Percentiles rank a stretch among this genome's conserved stretches.
Evolutionary conservation across 2,113 vertebrate genomes (phyloP).

Genomic region (Microtus oregoni): DNA sequence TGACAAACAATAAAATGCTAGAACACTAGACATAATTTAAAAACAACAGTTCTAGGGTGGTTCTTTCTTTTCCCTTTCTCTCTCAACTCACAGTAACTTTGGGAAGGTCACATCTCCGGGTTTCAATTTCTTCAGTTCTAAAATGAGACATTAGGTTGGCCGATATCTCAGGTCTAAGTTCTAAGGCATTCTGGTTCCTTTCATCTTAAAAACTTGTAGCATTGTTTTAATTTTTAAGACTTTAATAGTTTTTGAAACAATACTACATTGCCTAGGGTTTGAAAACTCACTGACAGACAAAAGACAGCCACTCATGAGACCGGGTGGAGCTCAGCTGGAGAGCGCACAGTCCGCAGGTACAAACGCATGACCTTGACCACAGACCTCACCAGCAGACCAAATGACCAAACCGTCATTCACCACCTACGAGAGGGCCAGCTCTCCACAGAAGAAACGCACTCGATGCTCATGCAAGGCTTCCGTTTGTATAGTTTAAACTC

Average conservation of each 20-base stretch:
- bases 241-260: slow-evolving; percentile 46
- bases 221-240: neutral
- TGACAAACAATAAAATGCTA: neutral
- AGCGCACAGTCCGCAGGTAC: neutral
- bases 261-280: neutral
- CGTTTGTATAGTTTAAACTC: slow-evolving; percentile 22
- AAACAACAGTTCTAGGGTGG: neutral
- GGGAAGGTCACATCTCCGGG: neutral
- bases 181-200: slow-evolving; percentile 11
- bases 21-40: neutral
- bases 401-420: neutral
- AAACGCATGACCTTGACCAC: neutral
- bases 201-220: neutral
- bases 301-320: neutral
- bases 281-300: neutral
- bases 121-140: slow-evolving; percentile 41
- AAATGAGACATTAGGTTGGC: neutral
- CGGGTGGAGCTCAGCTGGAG: neutral
- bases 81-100: neutral
- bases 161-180: neutral
- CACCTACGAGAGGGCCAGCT: neutral
- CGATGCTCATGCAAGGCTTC: neutral
- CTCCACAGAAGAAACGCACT: neutral
- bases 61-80: neutral
- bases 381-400: neutral